Evolutionary conservation across 2,888 invertebrate species (phyloP).

Genomic region (Tenthredo livida): DNA sequence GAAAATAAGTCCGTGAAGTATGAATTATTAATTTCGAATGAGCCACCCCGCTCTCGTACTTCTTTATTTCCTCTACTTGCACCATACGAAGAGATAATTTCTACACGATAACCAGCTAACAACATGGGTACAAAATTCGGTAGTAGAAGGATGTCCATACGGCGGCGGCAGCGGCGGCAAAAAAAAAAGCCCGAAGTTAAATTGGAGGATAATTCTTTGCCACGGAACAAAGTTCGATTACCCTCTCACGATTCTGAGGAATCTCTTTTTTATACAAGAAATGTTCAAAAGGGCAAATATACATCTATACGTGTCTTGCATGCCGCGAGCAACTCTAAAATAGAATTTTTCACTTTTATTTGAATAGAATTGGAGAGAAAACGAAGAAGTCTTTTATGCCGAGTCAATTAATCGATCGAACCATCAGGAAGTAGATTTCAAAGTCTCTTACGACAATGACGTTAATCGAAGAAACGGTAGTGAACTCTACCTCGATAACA

Average conservation of each 20-base stretch:
- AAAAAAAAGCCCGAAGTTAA: too few relatives aligned
- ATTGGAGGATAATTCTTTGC: not conserved
- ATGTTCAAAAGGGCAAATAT: too few relatives aligned
- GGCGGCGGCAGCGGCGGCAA: not conserved
- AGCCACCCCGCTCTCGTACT: not conserved
- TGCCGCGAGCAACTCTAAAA: not conserved
- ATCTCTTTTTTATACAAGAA: not conserved
- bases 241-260: not conserved
- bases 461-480: not conserved
- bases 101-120: not conserved
- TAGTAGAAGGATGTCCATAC: not conserved
- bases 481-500: not conserved
- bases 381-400: not conserved
- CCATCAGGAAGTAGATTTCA: not conserved
- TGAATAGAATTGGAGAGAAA: not conserved
- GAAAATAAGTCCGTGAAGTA: constrained; percentile 27
- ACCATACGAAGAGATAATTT: not conserved
- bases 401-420: not conserved
- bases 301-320: not conserved
- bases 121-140: not conserved
- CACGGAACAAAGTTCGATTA: not conserved
- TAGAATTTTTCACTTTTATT: not conserved
- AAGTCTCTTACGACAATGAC: not conserved
- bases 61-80: not conserved
- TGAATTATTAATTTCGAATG: constrained; percentile 25